Conservation (phyloP, 1,140 invertebrate species). For the Luehdorfia chinensis region DNA sequence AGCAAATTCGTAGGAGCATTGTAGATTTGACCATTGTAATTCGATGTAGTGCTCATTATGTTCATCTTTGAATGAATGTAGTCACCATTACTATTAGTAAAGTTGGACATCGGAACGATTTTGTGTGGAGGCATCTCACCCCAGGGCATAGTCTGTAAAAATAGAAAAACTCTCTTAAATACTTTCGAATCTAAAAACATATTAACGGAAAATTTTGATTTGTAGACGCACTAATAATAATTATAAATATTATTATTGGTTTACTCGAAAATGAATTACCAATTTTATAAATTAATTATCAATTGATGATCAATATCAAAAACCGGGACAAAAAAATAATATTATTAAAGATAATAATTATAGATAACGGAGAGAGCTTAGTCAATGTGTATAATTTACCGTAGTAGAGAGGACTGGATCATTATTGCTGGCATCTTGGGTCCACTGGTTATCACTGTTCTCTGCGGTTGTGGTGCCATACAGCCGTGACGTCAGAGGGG, state of each 20-base stretch:
- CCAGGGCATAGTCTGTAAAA: constrained; percentile 22
- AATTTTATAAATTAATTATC: no score
- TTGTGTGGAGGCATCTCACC: constrained; percentile 1
- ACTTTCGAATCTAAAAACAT: no score
- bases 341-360: no score
- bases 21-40: not conserved
- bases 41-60: constrained; percentile 5
- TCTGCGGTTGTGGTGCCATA: constrained; percentile 15
- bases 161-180: no score
- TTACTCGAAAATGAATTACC: no score
- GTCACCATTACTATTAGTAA: constrained; percentile 1
- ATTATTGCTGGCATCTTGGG: constrained; percentile 16
- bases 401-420: constrained; percentile 19
- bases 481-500: constrained; percentile 9
- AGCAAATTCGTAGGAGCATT: constrained; percentile 1
- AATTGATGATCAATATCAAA: no score
- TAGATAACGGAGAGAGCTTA: no score
- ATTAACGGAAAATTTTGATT: constrained; percentile 1
- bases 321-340: no score
- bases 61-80: constrained; percentile 15
- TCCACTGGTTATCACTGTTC: constrained; percentile 34
- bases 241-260: no score
- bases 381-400: no score
- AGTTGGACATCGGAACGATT: constrained; percentile 11
- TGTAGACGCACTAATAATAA: no score